Evolutionary conservation across 2,113 vertebrate genomes (phyloP).

Genomic region (Xenopus laevis): DNA sequence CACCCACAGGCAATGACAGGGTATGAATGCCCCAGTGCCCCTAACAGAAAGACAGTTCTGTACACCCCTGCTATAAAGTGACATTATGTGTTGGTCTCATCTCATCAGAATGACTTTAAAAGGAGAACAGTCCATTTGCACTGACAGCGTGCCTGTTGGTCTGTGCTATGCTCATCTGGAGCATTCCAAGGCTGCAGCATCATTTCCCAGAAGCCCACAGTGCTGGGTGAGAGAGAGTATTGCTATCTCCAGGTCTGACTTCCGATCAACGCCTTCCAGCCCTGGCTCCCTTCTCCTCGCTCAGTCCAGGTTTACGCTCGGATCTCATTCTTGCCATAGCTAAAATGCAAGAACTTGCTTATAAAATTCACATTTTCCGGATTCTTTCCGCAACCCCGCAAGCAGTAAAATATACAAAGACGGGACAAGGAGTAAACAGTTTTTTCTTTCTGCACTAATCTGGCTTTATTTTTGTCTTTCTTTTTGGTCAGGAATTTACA

Average conservation of each 20-base stretch:
- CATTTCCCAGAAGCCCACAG: slow-evolving; percentile 15
- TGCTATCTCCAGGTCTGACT: slow-evolving; percentile 21
- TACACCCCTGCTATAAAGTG: no score
- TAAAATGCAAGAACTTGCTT: slow-evolving; percentile 37
- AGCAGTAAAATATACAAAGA: slow-evolving; percentile 39
- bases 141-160: not conserved
- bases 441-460: slow-evolving; percentile 20
- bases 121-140: slow-evolving; percentile 22
- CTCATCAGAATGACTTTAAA: slow-evolving; percentile 30
- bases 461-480: slow-evolving; percentile 29
- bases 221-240: slow-evolving; percentile 9
- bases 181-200: slow-evolving; percentile 22
- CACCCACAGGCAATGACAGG: no score
- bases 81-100: no score
- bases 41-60: not conserved
- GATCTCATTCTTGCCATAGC: slow-evolving; percentile 41
- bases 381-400: slow-evolving; percentile 36
- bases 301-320: slow-evolving; percentile 26
- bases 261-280: slow-evolving; percentile 22
- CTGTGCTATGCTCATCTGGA: not conserved
- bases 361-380: slow-evolving; percentile 44
- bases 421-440: slow-evolving; percentile 31
- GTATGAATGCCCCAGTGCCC: no score
- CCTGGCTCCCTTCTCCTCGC: slow-evolving; percentile 10
- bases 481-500: slow-evolving; percentile 36